Conservation (phyloP, 2,797 vertebrate genomes). For the Cheracebus regulus region DNA sequence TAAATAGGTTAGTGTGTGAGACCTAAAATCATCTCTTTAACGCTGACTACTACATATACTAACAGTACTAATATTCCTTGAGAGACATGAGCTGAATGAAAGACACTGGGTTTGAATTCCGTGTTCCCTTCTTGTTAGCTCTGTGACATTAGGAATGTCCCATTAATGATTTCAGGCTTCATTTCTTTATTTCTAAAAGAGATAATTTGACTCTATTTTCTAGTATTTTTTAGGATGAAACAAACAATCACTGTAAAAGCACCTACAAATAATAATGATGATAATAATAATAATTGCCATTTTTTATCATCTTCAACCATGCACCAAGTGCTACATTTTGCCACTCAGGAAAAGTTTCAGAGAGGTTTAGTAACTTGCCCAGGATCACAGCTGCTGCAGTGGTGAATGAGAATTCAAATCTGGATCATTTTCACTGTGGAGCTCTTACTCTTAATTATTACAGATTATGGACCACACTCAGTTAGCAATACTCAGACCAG, state of each 20-base stretch:
- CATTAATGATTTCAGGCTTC: no score
- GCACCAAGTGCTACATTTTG: neutral
- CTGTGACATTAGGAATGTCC: neutral
- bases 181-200: neutral
- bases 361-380: neutral
- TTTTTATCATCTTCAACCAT: neutral
- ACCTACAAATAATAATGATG: neutral
- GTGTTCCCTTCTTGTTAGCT: neutral
- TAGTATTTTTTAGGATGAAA: neutral
- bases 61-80: neutral
- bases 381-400: neutral
- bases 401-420: neutral
- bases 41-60: no score
- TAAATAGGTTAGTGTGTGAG: neutral
- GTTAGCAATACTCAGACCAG: neutral
- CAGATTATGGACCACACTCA: neutral
- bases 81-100: neutral
- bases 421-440: neutral
- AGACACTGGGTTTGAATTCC: neutral
- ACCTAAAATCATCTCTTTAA: neutral
- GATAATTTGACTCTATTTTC: neutral
- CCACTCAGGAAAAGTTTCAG: neutral
- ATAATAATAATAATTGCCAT: neutral
- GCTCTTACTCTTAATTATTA: no score
- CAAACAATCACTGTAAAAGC: neutral